Base-by-base conservation (phyloP, 2,113 vertebrate species). In the Mesoclemmys tuberculata region DNA sequence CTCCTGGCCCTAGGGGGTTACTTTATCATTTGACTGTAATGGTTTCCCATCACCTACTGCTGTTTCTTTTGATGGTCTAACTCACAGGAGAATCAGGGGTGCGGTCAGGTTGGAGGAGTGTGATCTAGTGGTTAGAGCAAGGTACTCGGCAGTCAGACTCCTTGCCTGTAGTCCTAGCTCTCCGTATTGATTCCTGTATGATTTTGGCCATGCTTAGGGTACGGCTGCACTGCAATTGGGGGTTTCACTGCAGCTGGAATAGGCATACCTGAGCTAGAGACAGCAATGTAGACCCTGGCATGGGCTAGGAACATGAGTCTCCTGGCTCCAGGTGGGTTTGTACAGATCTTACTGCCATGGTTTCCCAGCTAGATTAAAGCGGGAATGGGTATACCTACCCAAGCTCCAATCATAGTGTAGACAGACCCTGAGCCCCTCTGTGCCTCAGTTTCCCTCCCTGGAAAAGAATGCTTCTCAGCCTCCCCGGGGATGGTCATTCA, bases 151-250 rank as follows among this genome's bases (percentile, higher is more conserved):
- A 41, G 16, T 6, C 24, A 16, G 11, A 54, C 51, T 80, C 58
- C 77, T 84, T 80, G 46, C 31, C 68, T 84, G 52, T 80, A 61
- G 10, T 7, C 86, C 90, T 48, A 41, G 13, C 54, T 83, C 12
- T 84, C 1, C 1, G 3, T 6, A 1, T 0, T 0, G 1, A 68
- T 82, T 71, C 82, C 89, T 77, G 46, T 0, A 8, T 11, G 0
- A 75, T 92, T 84, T 81, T 44, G 89, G 26, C 41, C 78, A 9
- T 35, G 58, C 31, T 2, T 75, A 38, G n/a, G 9, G 35, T 22
- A 22, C 3, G 18, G 21, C 18, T 38, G 10, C 64, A 71, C n/a
- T 38, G 19, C 10, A 22, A 22, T 21, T 38, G n/a, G 19, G 10
- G 35, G 7, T 14, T 68, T 68, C 35, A 68, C 64, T 35, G 35